phyloP scores from a whole-genome alignment of 2,888 invertebrate genomes.

The Philereme vetulata region DNA sequence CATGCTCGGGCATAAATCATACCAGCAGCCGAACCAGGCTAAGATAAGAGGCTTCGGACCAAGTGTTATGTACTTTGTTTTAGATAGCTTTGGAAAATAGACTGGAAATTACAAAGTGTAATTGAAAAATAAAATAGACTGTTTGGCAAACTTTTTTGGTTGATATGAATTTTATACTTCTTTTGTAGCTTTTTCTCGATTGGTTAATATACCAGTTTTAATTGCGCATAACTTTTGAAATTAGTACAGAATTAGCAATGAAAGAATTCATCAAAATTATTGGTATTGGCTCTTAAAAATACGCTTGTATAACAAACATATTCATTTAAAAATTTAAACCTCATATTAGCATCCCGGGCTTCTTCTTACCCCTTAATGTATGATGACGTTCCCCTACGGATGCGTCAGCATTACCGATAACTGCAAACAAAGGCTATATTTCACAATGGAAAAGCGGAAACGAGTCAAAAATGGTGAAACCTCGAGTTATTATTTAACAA shows the following conservation, averaged over 20 bases:
- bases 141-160: too few relatives aligned
- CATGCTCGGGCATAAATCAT: conserved; percentile 5
- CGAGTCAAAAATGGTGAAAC: conserved; percentile 28
- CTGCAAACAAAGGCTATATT: conserved; percentile 34
- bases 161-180: too few relatives aligned
- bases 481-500: conserved; percentile 10
- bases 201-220: too few relatives aligned
- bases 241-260: too few relatives aligned
- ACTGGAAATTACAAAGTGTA: background rate
- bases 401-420: conserved; percentile 37
- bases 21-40: background rate
- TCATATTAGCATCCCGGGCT: background rate
- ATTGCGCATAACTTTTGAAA: too few relatives aligned
- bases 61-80: background rate
- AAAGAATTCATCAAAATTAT: too few relatives aligned
- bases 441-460: conserved; percentile 36
- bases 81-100: background rate
- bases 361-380: conserved; percentile 1
- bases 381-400: conserved; percentile 16
- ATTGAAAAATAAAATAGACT: too few relatives aligned
- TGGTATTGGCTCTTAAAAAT: too few relatives aligned
- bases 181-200: too few relatives aligned
- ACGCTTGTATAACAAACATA: too few relatives aligned
- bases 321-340: background rate
- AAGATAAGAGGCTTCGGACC: conserved; percentile 1